Evolutionary conservation across 2,113 vertebrate genomes (phyloP), one percentile per base, ranked within the genome.

Genomic region (Cavia porcellus): DNA sequence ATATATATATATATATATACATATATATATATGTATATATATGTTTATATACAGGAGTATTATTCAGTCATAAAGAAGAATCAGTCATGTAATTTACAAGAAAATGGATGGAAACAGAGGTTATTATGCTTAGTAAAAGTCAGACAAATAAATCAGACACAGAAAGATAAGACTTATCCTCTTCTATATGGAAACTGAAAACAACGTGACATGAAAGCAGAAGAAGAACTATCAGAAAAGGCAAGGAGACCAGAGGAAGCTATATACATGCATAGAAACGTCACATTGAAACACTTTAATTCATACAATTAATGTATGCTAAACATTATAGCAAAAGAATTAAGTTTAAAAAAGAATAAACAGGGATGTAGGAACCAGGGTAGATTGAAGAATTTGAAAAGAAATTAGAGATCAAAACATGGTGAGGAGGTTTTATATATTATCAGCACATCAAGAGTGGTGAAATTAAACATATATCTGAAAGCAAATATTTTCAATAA

Each of bases 401-500:
- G 22, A 13, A 80, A 62, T 52, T 84, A 28, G 28, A 80, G 32
- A 62, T 35, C 25, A 62, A 75, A 94, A 62, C 15, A 84, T 64
- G 5, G 52, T 45, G 10, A 42, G 15, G 42, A 13, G 28, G 57
- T 94, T 55, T 85, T 7, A 32, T 24, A 30, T 47, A 55, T 28
- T 25, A 42, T 59, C 32, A 52, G 19, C 42, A 59, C 9, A 70
- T 68, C 52, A 75, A 83, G 42, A 68, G 64, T 10, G 47, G 19
- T 50, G 13, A 55, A 94, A 91, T 86, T 57, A 59, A 93, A 25
- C 19, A 24, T 74, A 7, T 57, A 35, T 74, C 30, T 45, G n/a
- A 94, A 95, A 52, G 45, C n/a, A 92, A 59, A 93, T 47, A 75
- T 89, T 90, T 30, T 82, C 61, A 84, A 14, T 47, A 77, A 28